A percentile compares a stretch with the other conserved stretches of the same genome.
These are phyloP conservation scores for Progne subis DNA, from an alignment of 2,113 vertebrate species.

Conservation along the genomic window DNA sequence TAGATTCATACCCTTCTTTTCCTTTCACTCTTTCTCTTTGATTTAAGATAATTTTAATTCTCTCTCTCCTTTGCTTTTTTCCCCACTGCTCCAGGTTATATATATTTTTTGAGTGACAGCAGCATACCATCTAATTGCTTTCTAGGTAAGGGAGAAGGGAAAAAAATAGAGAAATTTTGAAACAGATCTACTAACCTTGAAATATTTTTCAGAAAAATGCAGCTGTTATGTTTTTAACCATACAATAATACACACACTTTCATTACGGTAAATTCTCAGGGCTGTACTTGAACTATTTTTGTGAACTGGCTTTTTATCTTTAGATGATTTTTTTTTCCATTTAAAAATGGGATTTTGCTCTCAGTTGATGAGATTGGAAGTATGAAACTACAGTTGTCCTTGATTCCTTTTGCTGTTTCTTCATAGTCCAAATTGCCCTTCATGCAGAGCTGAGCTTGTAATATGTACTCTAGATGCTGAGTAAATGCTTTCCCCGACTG, in stretches of 20 bases:
- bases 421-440: constrained; percentile 87
- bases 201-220: background rate
- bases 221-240: background rate
- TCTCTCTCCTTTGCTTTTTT: background rate
- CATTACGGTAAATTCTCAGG: background rate
- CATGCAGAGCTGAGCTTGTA: constrained; percentile 85
- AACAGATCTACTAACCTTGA: background rate
- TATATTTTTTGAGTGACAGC: background rate
- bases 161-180: background rate
- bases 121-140: background rate
- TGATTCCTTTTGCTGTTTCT: constrained; percentile 77
- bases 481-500: constrained; percentile 80
- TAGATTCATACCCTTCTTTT: background rate
- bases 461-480: constrained; percentile 83
- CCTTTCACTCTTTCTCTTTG: background rate
- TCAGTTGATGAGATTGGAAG: constrained; percentile 20
- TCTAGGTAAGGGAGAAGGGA: background rate
- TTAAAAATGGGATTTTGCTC: constrained; percentile 28
- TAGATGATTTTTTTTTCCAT: background rate
- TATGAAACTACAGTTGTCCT: constrained; percentile 70
- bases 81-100: background rate
- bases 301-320: constrained; percentile 13
- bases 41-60: background rate
- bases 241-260: background rate
- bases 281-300: constrained; percentile 24